A percentile compares a stretch with the other conserved stretches of the same genome.
These are phyloP conservation scores for Alaudala cheleensis DNA, from an alignment of 2,113 vertebrate species.

Conservation along the genomic window DNA sequence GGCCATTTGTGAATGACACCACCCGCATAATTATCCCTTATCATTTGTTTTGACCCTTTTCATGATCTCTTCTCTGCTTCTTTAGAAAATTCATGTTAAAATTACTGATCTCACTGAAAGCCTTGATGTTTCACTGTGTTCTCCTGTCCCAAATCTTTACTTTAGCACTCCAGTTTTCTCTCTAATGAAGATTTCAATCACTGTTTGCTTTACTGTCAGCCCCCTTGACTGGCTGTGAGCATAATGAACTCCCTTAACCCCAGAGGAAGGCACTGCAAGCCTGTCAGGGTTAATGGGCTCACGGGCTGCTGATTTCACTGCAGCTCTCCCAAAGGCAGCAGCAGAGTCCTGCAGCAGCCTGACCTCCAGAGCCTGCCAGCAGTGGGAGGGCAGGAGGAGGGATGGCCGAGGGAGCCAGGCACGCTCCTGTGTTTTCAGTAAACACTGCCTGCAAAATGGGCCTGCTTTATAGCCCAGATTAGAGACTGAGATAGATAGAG, in stretches of 20 bases:
- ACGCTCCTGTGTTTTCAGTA: constrained; percentile 73
- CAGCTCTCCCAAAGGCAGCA: background rate
- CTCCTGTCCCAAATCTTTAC: background rate
- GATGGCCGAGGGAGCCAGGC: constrained; percentile 41
- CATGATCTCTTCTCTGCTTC: background rate
- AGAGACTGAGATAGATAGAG: constrained; percentile 14
- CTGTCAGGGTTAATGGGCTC: background rate
- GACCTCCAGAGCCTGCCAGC: background rate
- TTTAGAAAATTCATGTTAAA: background rate
- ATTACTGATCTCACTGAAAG: background rate
- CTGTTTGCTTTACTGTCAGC: background rate
- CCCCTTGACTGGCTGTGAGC: background rate
- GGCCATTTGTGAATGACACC: background rate
- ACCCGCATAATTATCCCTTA: background rate
- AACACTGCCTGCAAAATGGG: constrained; percentile 61
- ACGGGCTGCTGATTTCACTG: background rate
- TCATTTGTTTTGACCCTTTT: background rate
- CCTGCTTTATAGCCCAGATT: constrained; percentile 59
- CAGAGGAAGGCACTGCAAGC: background rate
- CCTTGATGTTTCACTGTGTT: background rate
- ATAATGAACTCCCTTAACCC: background rate
- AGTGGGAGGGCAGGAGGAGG: background rate
- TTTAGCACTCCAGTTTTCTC: background rate
- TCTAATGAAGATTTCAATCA: constrained; percentile 24
- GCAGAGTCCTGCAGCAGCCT: constrained; percentile 15